phyloP scores from a whole-genome alignment of 2,797 vertebrate species.

The Odontamblyopus lacepedii region DNA sequence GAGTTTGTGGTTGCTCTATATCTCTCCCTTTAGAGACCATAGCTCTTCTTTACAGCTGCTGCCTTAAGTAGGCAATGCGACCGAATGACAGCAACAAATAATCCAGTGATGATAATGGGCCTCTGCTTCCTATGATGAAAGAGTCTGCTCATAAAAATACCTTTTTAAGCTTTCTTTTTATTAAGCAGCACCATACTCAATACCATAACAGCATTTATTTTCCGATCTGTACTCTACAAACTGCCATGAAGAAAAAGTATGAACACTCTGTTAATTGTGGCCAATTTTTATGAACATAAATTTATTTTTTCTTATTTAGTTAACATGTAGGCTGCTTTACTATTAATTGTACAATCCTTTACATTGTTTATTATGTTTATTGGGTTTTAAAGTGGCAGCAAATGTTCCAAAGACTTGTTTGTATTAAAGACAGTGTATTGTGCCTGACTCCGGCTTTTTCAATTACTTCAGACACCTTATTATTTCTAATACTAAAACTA shows the following conservation, averaged over 20 bases:
- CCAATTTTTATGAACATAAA: slow-evolving; percentile 7
- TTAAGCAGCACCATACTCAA: slow-evolving; percentile 58
- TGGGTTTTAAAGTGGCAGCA: background rate
- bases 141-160: slow-evolving; percentile 46
- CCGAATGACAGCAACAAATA: slow-evolving; percentile 70
- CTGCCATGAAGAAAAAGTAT: slow-evolving; percentile 39
- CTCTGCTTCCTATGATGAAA: slow-evolving; percentile 49
- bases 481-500: background rate
- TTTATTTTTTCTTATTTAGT: background rate
- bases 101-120: slow-evolving; percentile 68
- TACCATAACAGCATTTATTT: slow-evolving; percentile 35
- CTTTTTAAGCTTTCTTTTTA: slow-evolving; percentile 63
- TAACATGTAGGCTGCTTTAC: background rate
- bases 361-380: background rate
- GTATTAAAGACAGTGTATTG: background rate
- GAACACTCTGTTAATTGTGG: slow-evolving; percentile 41
- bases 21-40: slow-evolving; percentile 65
- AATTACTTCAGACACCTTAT: background rate
- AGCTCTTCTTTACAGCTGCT: slow-evolving; percentile 71
- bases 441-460: too few species aligned
- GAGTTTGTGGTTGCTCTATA: slow-evolving; percentile 57
- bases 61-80: slow-evolving; percentile 60
- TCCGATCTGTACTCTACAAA: slow-evolving; percentile 15
- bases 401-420: too few species aligned
- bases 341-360: background rate